These are phyloP conservation scores for Diaprepes abbreviatus DNA, from an alignment of 2,888 invertebrate species.

Conservation along the genomic window DNA sequence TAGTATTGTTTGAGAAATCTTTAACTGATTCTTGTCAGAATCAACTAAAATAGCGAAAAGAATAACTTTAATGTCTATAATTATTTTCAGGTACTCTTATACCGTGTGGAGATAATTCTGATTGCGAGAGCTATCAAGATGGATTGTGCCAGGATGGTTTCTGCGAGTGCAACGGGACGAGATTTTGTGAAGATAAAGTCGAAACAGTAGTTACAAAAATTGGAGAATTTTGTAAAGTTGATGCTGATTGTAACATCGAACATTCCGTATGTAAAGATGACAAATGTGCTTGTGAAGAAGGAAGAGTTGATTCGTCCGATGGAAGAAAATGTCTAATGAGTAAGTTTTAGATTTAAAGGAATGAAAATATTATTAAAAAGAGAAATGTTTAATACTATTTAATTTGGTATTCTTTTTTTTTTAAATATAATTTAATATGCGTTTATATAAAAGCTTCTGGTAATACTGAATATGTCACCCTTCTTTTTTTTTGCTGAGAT, in stretches of 20 bases:
- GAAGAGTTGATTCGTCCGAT: constrained; percentile 53
- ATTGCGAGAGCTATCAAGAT: constrained; percentile 51
- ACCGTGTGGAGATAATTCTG: constrained; percentile 52
- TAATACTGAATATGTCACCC: too few relatives aligned
- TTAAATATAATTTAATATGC: too few relatives aligned
- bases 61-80: too few relatives aligned
- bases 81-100: too few relatives aligned
- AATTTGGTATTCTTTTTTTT: too few relatives aligned
- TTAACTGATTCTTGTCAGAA: too few relatives aligned
- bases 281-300: constrained; percentile 55
- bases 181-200: constrained; percentile 44
- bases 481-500: too few relatives aligned
- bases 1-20: too few relatives aligned
- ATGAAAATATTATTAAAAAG: too few relatives aligned
- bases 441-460: too few relatives aligned
- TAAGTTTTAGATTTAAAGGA: constrained; percentile 54
- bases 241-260: constrained; percentile 57
- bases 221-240: constrained; percentile 55
- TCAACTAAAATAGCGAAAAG: too few relatives aligned
- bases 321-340: constrained; percentile 57
- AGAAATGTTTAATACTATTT: too few relatives aligned
- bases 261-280: constrained; percentile 53
- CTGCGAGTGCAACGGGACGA: constrained; percentile 54
- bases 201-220: constrained; percentile 54
- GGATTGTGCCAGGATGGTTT: constrained; percentile 48